Percentiles rank a stretch among this genome's conserved stretches.
Conservation (phyloP, 2,797 vertebrate genomes). For the Echiichthys vipera region DNA sequence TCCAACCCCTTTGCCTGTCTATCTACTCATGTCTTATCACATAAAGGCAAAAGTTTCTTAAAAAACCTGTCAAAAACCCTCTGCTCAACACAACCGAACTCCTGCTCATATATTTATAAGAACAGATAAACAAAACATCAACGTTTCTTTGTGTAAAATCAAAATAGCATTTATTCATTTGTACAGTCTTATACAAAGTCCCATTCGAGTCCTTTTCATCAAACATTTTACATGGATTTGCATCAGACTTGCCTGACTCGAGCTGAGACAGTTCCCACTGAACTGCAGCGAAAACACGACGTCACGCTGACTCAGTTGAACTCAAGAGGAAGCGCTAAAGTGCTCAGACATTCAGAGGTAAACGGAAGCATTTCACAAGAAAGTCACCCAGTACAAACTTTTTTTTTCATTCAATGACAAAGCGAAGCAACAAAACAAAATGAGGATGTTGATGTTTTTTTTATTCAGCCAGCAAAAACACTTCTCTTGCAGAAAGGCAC, state of each 20-base stretch:
- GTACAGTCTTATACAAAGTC: conserved; percentile 44
- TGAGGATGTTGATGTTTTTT: conserved; percentile 54
- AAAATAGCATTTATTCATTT: conserved; percentile 44
- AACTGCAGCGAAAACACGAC: conserved; percentile 5
- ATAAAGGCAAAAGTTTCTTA: too few relatives aligned
- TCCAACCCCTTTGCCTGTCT: too few relatives aligned
- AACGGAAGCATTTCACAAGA: conserved; percentile 54
- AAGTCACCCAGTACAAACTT: not conserved
- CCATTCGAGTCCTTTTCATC: conserved; percentile 12
- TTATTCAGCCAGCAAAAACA: conserved; percentile 55
- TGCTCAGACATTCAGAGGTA: conserved; percentile 70
- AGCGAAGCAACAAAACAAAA: conserved; percentile 47
- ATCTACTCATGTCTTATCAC: too few relatives aligned
- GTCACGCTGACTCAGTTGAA: conserved; percentile 33
- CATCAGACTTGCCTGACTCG: conserved; percentile 22
- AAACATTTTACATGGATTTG: conserved; percentile 20
- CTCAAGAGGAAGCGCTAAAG: conserved; percentile 70
- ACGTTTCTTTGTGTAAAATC: conserved; percentile 32
- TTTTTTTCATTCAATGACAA: conserved; percentile 39
- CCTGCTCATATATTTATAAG: conserved; percentile 32
- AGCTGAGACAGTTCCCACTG: conserved; percentile 12
- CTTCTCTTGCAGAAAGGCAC: conserved; percentile 59
- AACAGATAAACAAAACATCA: conserved; percentile 38
- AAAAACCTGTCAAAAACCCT: too few relatives aligned
- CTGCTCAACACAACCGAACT: conserved; percentile 3